Evolutionary conservation across 2,888 invertebrate genomes (phyloP).

Genomic region (Eupithecia dodoneata): DNA sequence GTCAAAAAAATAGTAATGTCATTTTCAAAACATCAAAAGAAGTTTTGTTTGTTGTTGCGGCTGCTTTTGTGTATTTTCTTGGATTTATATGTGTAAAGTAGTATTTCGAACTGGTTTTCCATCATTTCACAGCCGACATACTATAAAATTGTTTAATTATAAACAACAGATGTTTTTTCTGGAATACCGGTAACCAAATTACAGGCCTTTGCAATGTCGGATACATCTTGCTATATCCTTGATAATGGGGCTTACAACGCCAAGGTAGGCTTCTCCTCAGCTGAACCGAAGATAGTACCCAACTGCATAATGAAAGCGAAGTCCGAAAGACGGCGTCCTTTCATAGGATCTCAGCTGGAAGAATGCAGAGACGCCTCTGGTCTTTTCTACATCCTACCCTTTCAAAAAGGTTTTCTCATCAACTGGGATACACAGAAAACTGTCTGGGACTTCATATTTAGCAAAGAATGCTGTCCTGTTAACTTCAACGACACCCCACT

Average conservation of each 20-base stretch:
- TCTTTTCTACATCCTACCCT: conserved; percentile 95
- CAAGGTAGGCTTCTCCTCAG: conserved; percentile 92
- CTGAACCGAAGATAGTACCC: conserved; percentile 90
- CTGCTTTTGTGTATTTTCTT: neutral
- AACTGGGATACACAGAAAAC: conserved; percentile 99
- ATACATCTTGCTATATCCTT: conserved; percentile 86
- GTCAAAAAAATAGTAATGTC: neutral
- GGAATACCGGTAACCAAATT: conserved; percentile 53
- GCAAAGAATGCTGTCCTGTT: conserved; percentile 92
- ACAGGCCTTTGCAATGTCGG: conserved; percentile 59
- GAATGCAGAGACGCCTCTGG: conserved; percentile 98
- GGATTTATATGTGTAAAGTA: neutral
- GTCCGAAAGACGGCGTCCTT: conserved; percentile 96
- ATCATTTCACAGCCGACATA: neutral
- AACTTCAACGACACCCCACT: conserved; percentile 89
- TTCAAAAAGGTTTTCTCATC: conserved; percentile 96
- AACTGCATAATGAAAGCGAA: conserved; percentile 99
- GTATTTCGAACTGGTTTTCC: neutral
- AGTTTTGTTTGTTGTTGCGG: neutral
- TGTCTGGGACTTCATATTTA: conserved; percentile 97
- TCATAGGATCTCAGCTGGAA: conserved; percentile 95
- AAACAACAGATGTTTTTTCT: conserved; percentile 5
- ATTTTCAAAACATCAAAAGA: neutral
- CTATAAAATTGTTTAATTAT: neutral
- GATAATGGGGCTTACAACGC: conserved; percentile 96